Conservation (phyloP, 2,797 vertebrate genomes). For the Pristis pectinata region DNA sequence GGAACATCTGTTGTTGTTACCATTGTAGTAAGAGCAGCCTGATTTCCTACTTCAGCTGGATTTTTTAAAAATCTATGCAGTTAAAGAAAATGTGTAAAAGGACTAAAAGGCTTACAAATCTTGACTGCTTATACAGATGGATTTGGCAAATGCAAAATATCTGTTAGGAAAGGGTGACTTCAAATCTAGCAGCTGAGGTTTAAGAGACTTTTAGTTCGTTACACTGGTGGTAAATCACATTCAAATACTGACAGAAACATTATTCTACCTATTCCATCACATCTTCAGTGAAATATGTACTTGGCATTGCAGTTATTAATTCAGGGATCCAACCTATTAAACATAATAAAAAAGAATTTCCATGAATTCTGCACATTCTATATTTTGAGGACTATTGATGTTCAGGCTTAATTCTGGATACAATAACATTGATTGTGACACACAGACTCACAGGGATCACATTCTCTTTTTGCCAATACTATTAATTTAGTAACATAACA, state of each 20-base stretch:
- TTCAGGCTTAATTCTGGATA: background rate
- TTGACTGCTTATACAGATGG: background rate
- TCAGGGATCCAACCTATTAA: background rate
- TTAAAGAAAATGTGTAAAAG: background rate
- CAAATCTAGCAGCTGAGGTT: no score
- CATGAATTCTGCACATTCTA: background rate
- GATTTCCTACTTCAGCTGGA: background rate
- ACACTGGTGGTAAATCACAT: background rate
- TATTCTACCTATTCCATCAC: background rate
- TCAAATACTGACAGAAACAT: background rate
- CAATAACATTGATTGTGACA: background rate
- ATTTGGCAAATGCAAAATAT: background rate
- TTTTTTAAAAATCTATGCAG: background rate
- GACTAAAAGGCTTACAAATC: background rate
- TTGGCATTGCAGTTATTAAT: background rate
- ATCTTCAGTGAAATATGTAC: background rate
- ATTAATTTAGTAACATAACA: background rate
- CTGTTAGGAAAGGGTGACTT: background rate
- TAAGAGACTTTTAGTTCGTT: background rate
- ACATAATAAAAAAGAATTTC: background rate
- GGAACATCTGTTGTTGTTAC: background rate
- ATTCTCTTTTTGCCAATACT: background rate
- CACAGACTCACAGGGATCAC: background rate
- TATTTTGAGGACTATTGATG: background rate
- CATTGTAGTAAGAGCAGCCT: background rate